phyloP scores from a whole-genome alignment of 1,140 invertebrate genomes.

The Macrostomum lignano region DNA sequence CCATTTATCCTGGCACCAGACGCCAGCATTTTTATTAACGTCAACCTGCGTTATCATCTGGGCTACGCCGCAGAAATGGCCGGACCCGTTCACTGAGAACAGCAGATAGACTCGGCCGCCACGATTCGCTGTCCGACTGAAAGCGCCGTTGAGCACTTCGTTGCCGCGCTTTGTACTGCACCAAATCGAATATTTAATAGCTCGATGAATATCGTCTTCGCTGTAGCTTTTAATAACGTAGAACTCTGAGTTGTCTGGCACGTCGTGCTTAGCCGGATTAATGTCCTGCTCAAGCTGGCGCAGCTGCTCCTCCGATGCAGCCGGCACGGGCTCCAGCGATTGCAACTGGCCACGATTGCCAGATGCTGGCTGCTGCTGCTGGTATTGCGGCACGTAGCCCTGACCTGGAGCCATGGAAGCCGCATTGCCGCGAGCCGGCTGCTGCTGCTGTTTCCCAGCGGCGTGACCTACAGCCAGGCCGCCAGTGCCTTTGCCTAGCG shows the following conservation, averaged over 20 bases:
- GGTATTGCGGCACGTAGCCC: no score
- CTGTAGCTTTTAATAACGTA: constrained; percentile 96
- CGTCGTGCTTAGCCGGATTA: no score
- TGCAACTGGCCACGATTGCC: no score
- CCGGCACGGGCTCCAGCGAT: no score
- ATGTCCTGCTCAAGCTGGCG: no score
- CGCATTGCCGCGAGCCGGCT: no score
- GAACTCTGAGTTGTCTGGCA: constrained; percentile 49
- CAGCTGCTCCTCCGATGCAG: no score
- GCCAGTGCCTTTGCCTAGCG: no score
- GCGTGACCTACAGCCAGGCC: no score
- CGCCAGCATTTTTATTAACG: constrained; percentile 36
- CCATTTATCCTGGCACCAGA: constrained; percentile 33
- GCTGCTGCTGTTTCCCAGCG: no score
- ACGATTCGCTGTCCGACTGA: constrained; percentile 15
- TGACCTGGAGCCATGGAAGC: no score
- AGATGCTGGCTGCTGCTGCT: no score
- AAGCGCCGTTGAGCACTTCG: constrained; percentile 66
- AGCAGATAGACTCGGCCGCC: constrained; percentile 58
- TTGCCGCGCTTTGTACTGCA: constrained; percentile 92
- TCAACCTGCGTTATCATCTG: constrained; percentile 80
- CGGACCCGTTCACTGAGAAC: constrained; percentile 80
- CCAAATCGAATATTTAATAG: constrained; percentile 95
- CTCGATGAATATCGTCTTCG: constrained; percentile 87
- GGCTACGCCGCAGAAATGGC: constrained; percentile 91